Evolutionary conservation across 2,113 vertebrate genomes (phyloP), one percentile per base, ranked within the genome.

Genomic region (Equus quagga): DNA sequence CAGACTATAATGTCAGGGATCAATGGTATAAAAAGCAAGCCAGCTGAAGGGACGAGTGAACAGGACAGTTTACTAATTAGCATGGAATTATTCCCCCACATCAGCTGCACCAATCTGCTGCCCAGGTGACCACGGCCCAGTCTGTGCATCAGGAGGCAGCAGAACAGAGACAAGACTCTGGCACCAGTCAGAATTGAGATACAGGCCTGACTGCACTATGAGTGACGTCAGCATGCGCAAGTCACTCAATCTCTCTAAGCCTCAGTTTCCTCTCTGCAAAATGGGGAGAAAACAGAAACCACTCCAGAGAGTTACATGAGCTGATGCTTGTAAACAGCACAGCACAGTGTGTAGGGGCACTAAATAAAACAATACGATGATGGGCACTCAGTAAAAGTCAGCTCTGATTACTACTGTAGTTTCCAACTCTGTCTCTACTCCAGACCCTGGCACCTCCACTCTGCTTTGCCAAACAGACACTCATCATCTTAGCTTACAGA

Each of bases 301-400:
- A 15, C 41, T 65, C 49, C 62, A 31, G 0, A 21, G 31, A 62
- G 46, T 17, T 41, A 19, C 36, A 46, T 9, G 24, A 81, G 46
- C 51, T 67, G 85, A 73, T 17, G 36, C 46, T 17, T 23, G 70
- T 46, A 54, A 56, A 65, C 4, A 10, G 70, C 51, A 21, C 0
- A 44, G 18, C 46, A 54, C 0, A 10, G 44, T 1, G 11, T 3
- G 17, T 1, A 4, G 65, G 18, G 64, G 54, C 64, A 1, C 6
- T 0, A 17, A 85, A 33, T 67, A 23, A 78, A 64, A 78, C n/a
- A 15, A 11, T 3, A 18, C 0, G 3, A n/a, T 2, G 4, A 75
- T 3, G 0, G 1, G 4, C n/a, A 24, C 19, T 72, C n/a, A 3
- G 3, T 0, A 2, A 58, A 60, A 56, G 26, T 49, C 84, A 31